Base-by-base conservation (phyloP, 1,140 invertebrate genomes). In the Tetramorium parvispinum region DNA sequence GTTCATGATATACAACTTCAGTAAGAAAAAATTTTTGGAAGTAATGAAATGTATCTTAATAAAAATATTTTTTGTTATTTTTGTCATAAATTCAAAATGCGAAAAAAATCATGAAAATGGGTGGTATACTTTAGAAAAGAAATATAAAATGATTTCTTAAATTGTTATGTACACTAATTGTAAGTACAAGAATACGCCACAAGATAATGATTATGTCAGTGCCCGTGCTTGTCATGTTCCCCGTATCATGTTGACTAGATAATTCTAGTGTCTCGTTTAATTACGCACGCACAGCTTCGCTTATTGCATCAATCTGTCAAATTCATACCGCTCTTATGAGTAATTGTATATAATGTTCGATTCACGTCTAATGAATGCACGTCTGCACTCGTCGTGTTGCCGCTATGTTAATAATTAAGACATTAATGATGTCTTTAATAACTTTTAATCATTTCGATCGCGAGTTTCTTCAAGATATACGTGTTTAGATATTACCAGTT, bases 181-280 rank as follows among this genome's bases (percentile, higher is more conserved):
- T 53, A 53, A n/a, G 7, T 59, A 66, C 37, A 37, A 71, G 10
- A 46, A 59, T 27, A 59, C 40, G 27, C 13, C n/a, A 24, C 68
- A 49, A 61, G 61, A 65, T 87, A 87, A 78, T 46, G 63, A 88
- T 87, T 87, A 85, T 53, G 40, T 83, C 21, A 8, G 49, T 68
- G 21, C 18, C 46, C 59, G 71, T 66, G 79, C 88, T 51, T 51
- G 83, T 82, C 85, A 86, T 68, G 71, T 87, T 86, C 87, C 32
- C 55, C 59, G 49, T 24, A 46, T 73, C 70, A 83, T 61, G 53
- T 87, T 86, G 87, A 87, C 61, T 77, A 73, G 71, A 88, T 83
- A 86, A 88, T 88, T 88, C 86, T 76, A 65, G 79, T 85, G 85
- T 87, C 66, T 90, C 85, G 91, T 91, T 93, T 92, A 92, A 93